phyloP scores from a whole-genome alignment of 2,113 vertebrate genomes.

The Equus przewalskii region DNA sequence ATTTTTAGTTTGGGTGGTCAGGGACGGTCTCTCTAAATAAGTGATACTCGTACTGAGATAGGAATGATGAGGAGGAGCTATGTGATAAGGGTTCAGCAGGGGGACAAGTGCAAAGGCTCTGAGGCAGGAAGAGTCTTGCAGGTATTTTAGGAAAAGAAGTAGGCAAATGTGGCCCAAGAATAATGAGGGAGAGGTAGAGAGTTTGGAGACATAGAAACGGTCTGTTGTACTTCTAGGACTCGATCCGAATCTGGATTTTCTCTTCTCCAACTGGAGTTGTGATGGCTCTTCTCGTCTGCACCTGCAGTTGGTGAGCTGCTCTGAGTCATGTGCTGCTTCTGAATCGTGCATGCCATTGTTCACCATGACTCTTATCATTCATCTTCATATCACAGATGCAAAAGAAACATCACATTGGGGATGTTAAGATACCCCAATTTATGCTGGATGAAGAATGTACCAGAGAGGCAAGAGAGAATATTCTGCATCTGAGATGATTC shows the following conservation, averaged over 20 bases:
- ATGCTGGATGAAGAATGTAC: neutral
- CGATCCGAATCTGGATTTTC: conserved; percentile 9
- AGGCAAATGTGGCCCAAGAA: neutral
- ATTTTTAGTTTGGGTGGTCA: neutral
- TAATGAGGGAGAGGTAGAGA: neutral
- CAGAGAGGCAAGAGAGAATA: neutral
- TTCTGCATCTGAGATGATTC: neutral
- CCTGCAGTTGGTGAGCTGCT: neutral
- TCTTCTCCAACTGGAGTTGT: neutral
- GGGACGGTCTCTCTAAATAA: neutral
- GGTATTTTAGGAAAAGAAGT: conserved; percentile 5
- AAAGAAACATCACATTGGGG: neutral
- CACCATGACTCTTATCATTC: neutral
- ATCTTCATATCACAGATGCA: neutral
- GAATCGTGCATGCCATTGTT: neutral
- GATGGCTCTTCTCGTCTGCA: neutral
- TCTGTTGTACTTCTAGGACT: neutral
- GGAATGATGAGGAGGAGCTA: neutral
- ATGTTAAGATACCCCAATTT: neutral
- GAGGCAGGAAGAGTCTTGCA: neutral
- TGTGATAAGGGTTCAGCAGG: neutral
- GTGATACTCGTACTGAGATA: neutral
- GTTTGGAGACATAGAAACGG: neutral
- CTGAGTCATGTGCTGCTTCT: neutral
- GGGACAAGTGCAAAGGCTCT: neutral